Base-by-base conservation (phyloP, 1,140 invertebrate species). In the Drosophila quadrilineata region DNA sequence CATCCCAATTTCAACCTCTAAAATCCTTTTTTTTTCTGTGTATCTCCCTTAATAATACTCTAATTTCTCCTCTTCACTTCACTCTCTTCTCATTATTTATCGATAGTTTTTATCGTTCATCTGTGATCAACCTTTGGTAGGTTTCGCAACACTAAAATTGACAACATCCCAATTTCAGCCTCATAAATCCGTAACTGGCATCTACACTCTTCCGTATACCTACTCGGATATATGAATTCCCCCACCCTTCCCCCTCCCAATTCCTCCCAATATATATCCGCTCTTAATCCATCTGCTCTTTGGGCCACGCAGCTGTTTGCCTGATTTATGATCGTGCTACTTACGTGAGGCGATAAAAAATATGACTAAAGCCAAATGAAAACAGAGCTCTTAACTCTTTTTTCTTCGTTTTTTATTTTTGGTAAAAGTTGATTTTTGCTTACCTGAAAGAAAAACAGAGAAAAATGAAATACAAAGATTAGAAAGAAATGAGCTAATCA, bases 261-360 rank as follows among this genome's bases (percentile, higher is more conserved):
- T 12, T 35, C 10, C 17, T 12, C 14, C 35, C 17, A 6, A 46
- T 26, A 60, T n/a, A n/a, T 21, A 33, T 62, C 38, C 31, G 31
- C 12, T n/a, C 33, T 45, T 57, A 57, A 45, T 56, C 53, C 28
- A 28, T 56, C 10, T n/a, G n/a, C n/a, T n/a, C n/a, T n/a, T n/a
- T n/a, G n/a, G n/a, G 24, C 26, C 43, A 26, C 26, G 58, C 68
- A 75, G 48, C 58, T 82, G 68, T 69, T 28, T 56, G 56, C 46
- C 73, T 82, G 73, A 84, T 82, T 82, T 84, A 84, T 76, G 69
- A 40, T 41, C 38, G 76, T 84, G 72, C 77, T 73, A 82, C 76
- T 82, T 82, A 82, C 76, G 73, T 72, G n/a, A n/a, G 67, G 50
- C 64, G 28, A 76, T 76, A 76, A 68, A 77, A 77, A 60, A 36